Evolutionary conservation across 1,140 invertebrate species (phyloP).

Genomic region (Homarus americanus): DNA sequence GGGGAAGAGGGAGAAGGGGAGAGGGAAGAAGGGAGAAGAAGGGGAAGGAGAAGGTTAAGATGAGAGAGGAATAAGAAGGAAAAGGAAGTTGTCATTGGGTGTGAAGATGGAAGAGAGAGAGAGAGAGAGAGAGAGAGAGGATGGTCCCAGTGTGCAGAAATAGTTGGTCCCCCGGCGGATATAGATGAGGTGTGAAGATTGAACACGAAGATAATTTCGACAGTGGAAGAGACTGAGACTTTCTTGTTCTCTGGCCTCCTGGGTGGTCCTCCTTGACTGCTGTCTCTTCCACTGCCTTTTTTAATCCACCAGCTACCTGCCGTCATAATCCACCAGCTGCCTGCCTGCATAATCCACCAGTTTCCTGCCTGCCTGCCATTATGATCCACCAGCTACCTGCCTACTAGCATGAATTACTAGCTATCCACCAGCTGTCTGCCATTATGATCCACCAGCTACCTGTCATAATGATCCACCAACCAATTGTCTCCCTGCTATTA

Average conservation of each 20-base stretch:
- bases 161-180: constrained; percentile 29
- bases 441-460: neutral
- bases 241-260: constrained; percentile 23
- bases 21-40: neutral
- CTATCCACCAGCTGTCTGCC: too few species aligned
- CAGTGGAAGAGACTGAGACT: constrained; percentile 24
- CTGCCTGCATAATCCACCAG: neutral
- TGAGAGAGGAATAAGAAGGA: neutral
- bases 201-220: constrained; percentile 40
- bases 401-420: too few species aligned
- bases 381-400: too few species aligned
- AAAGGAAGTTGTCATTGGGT: too few species aligned
- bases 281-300: neutral
- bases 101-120: neutral
- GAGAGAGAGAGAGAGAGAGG: constrained; percentile 1
- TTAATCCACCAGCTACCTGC: neutral
- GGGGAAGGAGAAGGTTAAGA: neutral
- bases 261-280: constrained; percentile 29
- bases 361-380: neutral
- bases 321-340: neutral
- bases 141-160: constrained; percentile 31
- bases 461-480: too few species aligned
- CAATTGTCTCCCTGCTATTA: neutral
- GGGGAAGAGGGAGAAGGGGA: neutral
- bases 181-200: constrained; percentile 58